Evolutionary conservation across 2,113 vertebrate genomes (phyloP).

Genomic region (Tetrao urogallus): DNA sequence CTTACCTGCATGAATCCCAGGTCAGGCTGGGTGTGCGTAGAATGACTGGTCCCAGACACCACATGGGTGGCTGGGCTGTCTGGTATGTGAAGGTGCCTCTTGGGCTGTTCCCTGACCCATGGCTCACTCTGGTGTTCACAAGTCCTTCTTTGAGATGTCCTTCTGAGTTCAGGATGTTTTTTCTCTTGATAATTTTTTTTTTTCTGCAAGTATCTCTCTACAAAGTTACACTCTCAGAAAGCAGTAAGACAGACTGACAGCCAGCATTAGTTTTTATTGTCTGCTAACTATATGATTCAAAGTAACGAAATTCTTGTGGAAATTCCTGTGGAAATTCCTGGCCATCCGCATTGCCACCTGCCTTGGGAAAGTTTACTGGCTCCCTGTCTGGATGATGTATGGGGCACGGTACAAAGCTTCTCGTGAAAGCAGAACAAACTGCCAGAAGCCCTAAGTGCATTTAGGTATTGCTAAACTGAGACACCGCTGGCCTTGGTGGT

Average conservation of each 20-base stretch:
- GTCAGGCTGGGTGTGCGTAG: not conserved
- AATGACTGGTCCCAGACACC: not conserved
- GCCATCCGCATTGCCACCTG: conserved; percentile 45
- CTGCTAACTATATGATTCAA: not conserved
- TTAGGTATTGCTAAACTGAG: not conserved
- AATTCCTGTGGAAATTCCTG: conserved; percentile 56
- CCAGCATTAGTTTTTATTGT: not conserved
- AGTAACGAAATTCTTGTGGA: conserved; percentile 25
- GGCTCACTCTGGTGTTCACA: not conserved
- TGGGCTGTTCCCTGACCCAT: not conserved
- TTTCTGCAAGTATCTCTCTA: not conserved
- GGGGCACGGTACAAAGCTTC: not conserved
- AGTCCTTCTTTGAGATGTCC: not conserved
- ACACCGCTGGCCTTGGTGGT: not conserved
- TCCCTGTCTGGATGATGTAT: conserved; percentile 24
- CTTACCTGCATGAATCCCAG: conserved; percentile 34
- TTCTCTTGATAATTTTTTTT: not conserved
- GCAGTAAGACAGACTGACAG: not conserved
- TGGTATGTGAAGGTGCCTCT: not conserved
- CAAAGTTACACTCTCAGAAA: not conserved
- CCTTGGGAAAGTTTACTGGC: not conserved
- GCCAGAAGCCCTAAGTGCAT: not conserved
- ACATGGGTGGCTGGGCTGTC: not conserved
- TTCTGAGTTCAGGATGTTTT: not conserved
- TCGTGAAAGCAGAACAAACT: not conserved